These are phyloP conservation scores for Nipponia nippon DNA, from an alignment of 2,113 vertebrate genomes.

Conservation along the genomic window DNA sequence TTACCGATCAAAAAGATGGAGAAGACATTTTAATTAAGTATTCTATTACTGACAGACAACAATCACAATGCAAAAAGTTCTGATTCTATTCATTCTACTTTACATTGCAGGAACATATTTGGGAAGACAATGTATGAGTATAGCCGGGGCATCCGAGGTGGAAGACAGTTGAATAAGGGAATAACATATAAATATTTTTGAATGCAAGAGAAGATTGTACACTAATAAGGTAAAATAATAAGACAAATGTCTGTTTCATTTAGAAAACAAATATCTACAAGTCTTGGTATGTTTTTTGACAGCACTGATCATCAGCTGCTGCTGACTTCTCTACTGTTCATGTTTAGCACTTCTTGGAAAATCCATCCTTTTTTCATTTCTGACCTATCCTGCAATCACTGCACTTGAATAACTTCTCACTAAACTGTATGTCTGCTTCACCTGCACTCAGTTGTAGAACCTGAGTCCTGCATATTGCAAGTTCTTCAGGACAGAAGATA, in stretches of 20 bases:
- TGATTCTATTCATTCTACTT: background rate
- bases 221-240: background rate
- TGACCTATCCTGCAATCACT: background rate
- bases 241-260: background rate
- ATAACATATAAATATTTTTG: background rate
- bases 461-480: background rate
- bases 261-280: background rate
- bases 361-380: background rate
- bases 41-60: background rate
- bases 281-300: background rate
- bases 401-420: background rate
- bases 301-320: background rate
- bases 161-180: background rate
- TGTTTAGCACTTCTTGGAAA: background rate
- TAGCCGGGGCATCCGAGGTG: background rate
- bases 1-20: background rate
- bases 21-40: background rate
- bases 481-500: background rate
- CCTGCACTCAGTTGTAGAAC: background rate
- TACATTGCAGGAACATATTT: background rate
- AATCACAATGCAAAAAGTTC: background rate
- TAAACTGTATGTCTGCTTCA: background rate
- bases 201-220: background rate
- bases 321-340: background rate
- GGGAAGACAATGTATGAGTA: background rate